Base-by-base conservation (phyloP, 2,888 invertebrate species). In the Pelosia muscerda region DNA sequence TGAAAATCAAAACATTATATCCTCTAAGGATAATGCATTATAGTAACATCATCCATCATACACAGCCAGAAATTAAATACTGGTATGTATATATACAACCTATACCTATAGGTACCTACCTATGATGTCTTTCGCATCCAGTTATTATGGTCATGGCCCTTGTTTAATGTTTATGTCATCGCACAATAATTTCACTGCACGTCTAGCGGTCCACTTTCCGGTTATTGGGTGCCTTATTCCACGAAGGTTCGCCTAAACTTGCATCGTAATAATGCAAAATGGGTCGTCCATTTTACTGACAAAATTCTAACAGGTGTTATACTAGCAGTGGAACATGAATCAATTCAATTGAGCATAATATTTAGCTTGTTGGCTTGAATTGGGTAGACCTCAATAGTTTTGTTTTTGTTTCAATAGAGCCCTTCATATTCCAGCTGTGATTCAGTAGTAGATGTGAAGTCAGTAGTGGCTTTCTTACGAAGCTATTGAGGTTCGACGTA, bases 131-230 rank as follows among this genome's bases (percentile, higher is more conserved):
- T n/a, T 54, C 6, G 31, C 19, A 62, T 54, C 26, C 31, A 23
- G 10, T 31, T 53, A 63, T 31, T 31, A 19, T 28, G 19, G n/a
- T 26, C 19, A 57, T 19, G 19, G 23, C 23, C 63, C 10, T 62
- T 49, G 54, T 63, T 54, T 63, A 34, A 54, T 49, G 54, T 63
- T 54, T 63, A 34, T 63, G 38, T 26, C 38, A 55, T 38, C 25
- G 38, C 15, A 42, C 28, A 9, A 28, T 65, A 25, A 49, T 57
- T 28, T 34, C 61, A 34, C 49, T 42, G 64, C 28, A 49, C 22
- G 28, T 49, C 23, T 26, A 28, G 49, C 57, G 49, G n/a, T 57
- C 25, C 25, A 55, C 62, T 31, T 57, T 49, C 56, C 56, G 42
- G 31, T 56, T 31, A 49, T 55, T 56, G 34, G 54, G 55, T 61